Evolutionary conservation across 30 jellyfish, hydroid and myxozoan species (phyloP), one percentile per base, ranked within the genome.

Genomic region (Hydractinia echinata): DNA sequence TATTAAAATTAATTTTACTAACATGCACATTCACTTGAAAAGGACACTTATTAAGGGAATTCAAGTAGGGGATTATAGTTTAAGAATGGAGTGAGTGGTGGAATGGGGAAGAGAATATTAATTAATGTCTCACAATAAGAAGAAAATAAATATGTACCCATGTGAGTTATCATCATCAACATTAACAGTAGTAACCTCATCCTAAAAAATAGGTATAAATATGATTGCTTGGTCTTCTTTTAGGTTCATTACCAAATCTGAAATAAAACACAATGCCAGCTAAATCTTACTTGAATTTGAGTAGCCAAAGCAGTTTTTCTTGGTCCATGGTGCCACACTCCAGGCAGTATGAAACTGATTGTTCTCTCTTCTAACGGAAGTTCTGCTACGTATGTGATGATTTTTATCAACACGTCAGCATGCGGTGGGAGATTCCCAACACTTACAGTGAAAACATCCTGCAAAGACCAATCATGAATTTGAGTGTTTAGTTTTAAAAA

Each of bases 251-350:
- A 15, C 10, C n/a, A 71, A 71, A 7, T 71, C 30, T 71, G 61
- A 21, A 51, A 71, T 18, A 71, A 21, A 71, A 21, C 10, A 7
- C 70, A 6, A 30, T 2, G 44, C 44, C 13, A 15, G 14, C n/a
- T 55, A 52, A 8, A 76, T 14, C 48, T 14, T 55, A 85, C 95
- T 86, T 90, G 95, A 4, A 83, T 82, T 14, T 54, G 56, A 4
- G 78, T 73, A 71, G 54, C 90, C 51, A 90, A 77, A 5, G 97
- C 97, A 19, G 70, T 55, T 50, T 90, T 87, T n/a, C 21, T 90
- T 86, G 14, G 78, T 64, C 97, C 97, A 90, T 55, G 97, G 97
- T 54, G 97, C 97, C 51, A 90, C 94, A 11, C 96, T 10, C 95
- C 97, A 14, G 97, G 97, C n/a, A 90, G 76, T 39, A 84, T 50